Evolutionary conservation across 2,113 vertebrate species (phyloP).

Genomic region (Corythornis vintsioides): DNA sequence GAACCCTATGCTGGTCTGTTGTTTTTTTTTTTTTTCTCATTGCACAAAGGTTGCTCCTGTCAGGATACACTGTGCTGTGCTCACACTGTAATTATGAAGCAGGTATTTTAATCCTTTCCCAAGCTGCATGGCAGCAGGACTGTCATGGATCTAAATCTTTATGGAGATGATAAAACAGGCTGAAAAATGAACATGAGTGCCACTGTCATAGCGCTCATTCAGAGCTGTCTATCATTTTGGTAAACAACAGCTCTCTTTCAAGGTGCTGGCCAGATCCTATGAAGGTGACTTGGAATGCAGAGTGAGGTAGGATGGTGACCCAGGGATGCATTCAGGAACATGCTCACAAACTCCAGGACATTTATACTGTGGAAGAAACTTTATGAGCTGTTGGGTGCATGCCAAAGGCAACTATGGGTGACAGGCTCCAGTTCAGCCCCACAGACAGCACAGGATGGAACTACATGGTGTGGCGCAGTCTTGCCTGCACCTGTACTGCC

Average conservation of each 20-base stretch:
- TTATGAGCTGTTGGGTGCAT: not conserved
- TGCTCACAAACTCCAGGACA: not conserved
- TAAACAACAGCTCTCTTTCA: not conserved
- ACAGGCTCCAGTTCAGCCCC: not conserved
- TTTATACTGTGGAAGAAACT: not conserved
- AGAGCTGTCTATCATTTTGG: not conserved
- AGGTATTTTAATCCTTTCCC: not conserved
- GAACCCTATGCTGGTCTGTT: not conserved
- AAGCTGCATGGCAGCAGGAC: not conserved
- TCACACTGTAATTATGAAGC: not conserved
- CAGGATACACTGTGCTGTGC: not conserved
- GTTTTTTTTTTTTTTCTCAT: not conserved
- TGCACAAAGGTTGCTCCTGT: not conserved
- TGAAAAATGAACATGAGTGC: not conserved
- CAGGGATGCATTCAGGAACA: not conserved
- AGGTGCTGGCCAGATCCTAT: not conserved
- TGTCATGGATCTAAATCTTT: not conserved
- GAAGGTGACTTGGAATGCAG: not conserved
- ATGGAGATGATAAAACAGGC: not conserved
- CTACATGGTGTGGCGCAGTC: not conserved
- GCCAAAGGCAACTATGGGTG: not conserved
- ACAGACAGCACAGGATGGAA: not conserved
- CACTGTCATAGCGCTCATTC: not conserved
- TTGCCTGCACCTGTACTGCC: not conserved
- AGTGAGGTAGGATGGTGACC: not conserved